Evolutionary conservation across 1,140 invertebrate genomes (phyloP), one percentile per base, ranked within the genome.

Genomic region (Lordiphosa collinella): DNA sequence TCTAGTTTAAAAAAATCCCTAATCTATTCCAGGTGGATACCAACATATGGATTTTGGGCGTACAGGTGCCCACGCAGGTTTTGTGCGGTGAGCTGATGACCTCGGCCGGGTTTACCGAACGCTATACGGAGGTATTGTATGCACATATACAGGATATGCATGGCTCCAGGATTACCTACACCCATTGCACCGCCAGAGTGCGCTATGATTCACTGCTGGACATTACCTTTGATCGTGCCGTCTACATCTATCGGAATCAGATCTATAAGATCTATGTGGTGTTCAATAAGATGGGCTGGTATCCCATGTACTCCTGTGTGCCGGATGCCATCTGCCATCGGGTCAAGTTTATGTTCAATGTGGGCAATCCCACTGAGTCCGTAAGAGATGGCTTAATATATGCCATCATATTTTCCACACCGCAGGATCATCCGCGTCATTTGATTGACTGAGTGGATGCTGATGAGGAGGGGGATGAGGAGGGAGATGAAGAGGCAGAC

Each of bases 231-330:
- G 95, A 95, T 89, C 89, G 94, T 18, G 93, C 94, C 8, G 92
- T 95, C 12, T 93, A 92, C 87, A 94, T 93, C 80, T 93, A 94
- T 80, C 91, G 93, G 54, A 92, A 94, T 78, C 94, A 94, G 91
- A 91, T 93, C 35, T 95, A 95, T 86, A 93, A 94, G 87, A 92
- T 96, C 50, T 94, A 93, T 10, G 94, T 95, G 9, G 94, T 95
- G 37, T 93, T 96, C 88, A 95, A 95, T 89, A 94, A 95, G 88
- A 90, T 92, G 55, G 94, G 94, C 10, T 93, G 92, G 91, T 95
- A 95, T 90, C 94, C 94, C 8, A 92, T 93, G 89, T 94, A 93
- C 47, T 90, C 91, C 7, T 94, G 93, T 79, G 90, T 91, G 0
- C 90, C 91, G 66, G 90, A 88, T 8, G 71, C 91, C 49, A 91